Evolutionary conservation across 2,113 vertebrate species (phyloP), one percentile per base, ranked within the genome.

Genomic region (Pseudorectes ferrugineus): DNA sequence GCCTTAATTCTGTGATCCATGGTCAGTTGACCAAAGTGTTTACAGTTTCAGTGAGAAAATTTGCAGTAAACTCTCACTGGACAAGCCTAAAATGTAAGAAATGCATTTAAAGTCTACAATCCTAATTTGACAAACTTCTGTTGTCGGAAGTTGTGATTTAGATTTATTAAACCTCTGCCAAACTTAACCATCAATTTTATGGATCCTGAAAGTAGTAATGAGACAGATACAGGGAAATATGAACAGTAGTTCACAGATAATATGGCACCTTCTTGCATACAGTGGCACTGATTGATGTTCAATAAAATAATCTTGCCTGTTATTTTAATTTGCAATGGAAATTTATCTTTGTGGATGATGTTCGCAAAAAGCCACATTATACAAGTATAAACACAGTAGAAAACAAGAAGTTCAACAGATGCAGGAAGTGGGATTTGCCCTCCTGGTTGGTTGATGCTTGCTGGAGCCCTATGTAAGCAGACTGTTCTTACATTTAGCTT

Each of bases 401-500:
- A 85, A 89, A 84, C 24, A 48, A 79, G 55, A 61, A 66, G 38
- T 76, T 93, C 43, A 62, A 5, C 49, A 83, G 63, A 89, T 77
- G 33, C 0, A 0, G 46, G 35, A 93, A 46, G 59, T 70, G 40
- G 20, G n/a, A 57, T 89, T 95, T 88, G 66, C 66, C 51, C n/a
- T 91, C 4, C 55, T 81, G 57, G 9, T 67, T 51, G n/a, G 48
- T 75, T 92, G 67, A 68, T 86, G 62, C 43, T 81, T 89, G 66
- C 84, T 91, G 70, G 70, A 92, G 42, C 42, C 45, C 77, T 72
- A 0, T 68, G 71, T 88, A 93, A 96, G 88, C 85, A 96, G 88
- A 14, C 78, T 72, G 52, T 91, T 92, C 66, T 87, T 92, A 54
- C 78, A 79, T 87, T 89, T 81, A 89, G 78, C 87, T 92, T 97